A percentile compares a stretch with the other conserved stretches of the same genome.
Evolutionary conservation across 2,888 invertebrate species (phyloP).

Genomic region (Himalopsyche japonica): DNA sequence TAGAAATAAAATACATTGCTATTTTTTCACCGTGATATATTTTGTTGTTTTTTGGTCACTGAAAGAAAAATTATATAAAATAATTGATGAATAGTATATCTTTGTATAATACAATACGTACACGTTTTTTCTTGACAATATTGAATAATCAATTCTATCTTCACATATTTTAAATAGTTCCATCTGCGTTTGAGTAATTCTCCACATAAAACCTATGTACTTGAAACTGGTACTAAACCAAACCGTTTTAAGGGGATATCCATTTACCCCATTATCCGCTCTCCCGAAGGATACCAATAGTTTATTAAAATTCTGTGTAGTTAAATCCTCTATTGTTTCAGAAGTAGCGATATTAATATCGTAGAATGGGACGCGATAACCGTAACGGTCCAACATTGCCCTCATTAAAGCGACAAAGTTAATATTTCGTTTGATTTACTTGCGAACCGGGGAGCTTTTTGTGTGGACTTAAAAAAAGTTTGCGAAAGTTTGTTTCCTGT

Average conservation of each 20-base stretch:
- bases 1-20: too few species aligned
- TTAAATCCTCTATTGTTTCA: neutral
- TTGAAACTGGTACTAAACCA: neutral
- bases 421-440: neutral
- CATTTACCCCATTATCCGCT: neutral
- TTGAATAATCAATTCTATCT: too few species aligned
- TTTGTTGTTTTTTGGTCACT: too few species aligned
- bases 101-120: too few species aligned
- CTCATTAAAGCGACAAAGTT: neutral
- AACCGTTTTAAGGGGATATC: neutral
- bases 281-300: neutral
- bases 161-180: too few species aligned
- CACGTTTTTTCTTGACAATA: too few species aligned
- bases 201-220: too few species aligned
- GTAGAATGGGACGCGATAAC: neutral
- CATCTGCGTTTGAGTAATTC: too few species aligned
- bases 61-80: too few species aligned
- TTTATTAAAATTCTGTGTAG: neutral
- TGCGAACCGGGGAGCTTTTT: neutral
- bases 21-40: too few species aligned
- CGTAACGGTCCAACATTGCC: neutral
- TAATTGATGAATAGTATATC: too few species aligned
- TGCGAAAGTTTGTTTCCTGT: neutral
- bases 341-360: neutral
- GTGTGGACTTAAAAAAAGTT: neutral